Evolutionary conservation across 2,888 invertebrate species (phyloP), one percentile per base, ranked within the genome.

Genomic region (Notocelia uddmanniana): DNA sequence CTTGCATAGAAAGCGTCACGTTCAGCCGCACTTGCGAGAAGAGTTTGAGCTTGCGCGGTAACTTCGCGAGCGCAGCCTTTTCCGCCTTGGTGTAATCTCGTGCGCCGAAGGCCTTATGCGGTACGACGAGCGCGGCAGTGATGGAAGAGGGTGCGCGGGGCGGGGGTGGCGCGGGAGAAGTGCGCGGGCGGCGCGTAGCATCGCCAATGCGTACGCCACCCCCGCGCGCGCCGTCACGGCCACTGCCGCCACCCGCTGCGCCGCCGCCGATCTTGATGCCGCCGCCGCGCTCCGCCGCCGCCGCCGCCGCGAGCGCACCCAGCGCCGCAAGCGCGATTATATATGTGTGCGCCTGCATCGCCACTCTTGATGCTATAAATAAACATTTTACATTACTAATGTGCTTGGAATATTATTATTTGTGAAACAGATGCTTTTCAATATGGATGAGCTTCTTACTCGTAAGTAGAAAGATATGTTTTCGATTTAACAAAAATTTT

Each of bases 81-180:
- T 96, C 95, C 70, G 96, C 96, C 83, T 95, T 96, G 71, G 95
- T 95, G 87, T 96, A 97, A 83, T 96, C 96, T 72, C 97, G 94
- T 73, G 95, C 95, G 76, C 96, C 96, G 86, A 97, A 97, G 76
- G 95, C 95, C 83, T 96, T 97, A 84, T 96, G 95, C 11, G 97
- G 97, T 79, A 97, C 95, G 77, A 97, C 95, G 85, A 97, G 95
- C 57, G 97, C 97, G 78, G 97, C 95, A 85, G 92, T 91, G 83
- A 93, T 91, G 83, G 95, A 93, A 59, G 95, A 91, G 70, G 93
- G 93, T 48, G 87, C 86, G 63, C 92, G 91, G 8, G 93, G 93
- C 52, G 89, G 88, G 19, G 91, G 89, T 67, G 93, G 92, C 67
- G 91, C 91, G 74, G 93, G 90, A 1, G 93, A 92, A 21, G 92